phyloP scores from a whole-genome alignment of 1,140 invertebrate species.

The Drosophila subobscura region DNA sequence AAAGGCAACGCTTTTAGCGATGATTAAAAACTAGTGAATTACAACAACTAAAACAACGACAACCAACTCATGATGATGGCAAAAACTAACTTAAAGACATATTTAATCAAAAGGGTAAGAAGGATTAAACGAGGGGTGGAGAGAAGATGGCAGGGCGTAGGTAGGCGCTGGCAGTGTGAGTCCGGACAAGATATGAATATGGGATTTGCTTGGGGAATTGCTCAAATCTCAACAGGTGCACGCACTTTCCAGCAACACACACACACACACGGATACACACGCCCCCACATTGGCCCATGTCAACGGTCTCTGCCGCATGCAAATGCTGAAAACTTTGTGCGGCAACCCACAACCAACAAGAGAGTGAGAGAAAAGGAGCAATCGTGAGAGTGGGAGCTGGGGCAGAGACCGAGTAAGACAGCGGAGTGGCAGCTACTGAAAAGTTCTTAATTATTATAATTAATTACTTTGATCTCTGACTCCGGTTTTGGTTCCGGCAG shows the following conservation, averaged over 20 bases:
- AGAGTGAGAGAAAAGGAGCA: neutral
- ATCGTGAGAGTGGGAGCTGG: too few species aligned
- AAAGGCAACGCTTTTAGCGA: slow-evolving; percentile 55
- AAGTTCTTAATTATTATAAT: slow-evolving; percentile 82
- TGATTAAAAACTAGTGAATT: slow-evolving; percentile 72
- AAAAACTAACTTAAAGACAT: slow-evolving; percentile 5
- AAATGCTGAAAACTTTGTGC: slow-evolving; percentile 58
- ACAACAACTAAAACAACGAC: slow-evolving; percentile 29
- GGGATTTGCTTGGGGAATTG: slow-evolving; percentile 79
- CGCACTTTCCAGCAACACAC: slow-evolving; percentile 64
- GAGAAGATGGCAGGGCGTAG: too few species aligned
- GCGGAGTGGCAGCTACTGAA: slow-evolving; percentile 25
- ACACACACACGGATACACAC: slow-evolving; percentile 7
- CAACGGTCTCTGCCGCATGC: slow-evolving; percentile 2
- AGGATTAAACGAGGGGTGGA: too few species aligned
- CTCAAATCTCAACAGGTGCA: slow-evolving; percentile 76
- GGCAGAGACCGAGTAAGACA: too few species aligned
- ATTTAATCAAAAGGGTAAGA: neutral
- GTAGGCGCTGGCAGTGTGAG: neutral
- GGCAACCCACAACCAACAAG: slow-evolving; percentile 27
- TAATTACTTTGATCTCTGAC: slow-evolving; percentile 79
- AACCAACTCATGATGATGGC: neutral
- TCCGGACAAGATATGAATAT: slow-evolving; percentile 74
- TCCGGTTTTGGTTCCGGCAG: slow-evolving; percentile 42
- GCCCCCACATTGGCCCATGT: too few species aligned